Base-by-base conservation (phyloP, 2,113 vertebrate genomes). In the Stigmatopora nigra region DNA sequence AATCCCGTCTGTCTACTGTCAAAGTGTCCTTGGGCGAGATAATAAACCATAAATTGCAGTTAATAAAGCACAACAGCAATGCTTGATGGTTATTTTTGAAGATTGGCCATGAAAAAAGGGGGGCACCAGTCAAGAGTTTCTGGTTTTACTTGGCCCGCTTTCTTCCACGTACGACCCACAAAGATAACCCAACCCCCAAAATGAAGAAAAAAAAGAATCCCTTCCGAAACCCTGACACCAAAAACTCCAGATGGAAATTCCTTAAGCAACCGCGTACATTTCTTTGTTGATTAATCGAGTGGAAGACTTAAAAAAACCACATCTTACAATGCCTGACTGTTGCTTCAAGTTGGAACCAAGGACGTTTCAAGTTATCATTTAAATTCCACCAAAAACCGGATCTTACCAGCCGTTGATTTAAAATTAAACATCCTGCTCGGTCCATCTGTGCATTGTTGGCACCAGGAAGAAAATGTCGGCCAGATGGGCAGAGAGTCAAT, bases 161-260 rank as follows among this genome's bases (percentile, higher is more conserved):
- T 2, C 5, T 31, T 55, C 52, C 25, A 14, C 12, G 6, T 31
- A 10, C 6, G 5, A 55, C 25, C 53, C 53, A 55, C 53, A 55
- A 4, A 31, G 13, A 55, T 10, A 31, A 31, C 51, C 19, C 19
- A 22, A 22, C 7, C 19, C n/a, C 19, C 14, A 25, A 12, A 15
- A 22, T n/a, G 20, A 12, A 55, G 5, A 20, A 52, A 52, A 52
- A 52, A 52, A 13, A 20, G n/a, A 12, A 3, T 5, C n/a, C 20
- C 48, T 55, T 25, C 22, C 25, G 20, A 53, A 53, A 48, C 48
- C 20, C 12, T 67, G 25, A 59, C 17, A 67, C 6, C 38, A 31
- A 31, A 46, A 47, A 35, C 20, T 16, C 31, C 7, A 36, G 12
- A 59, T 44, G 58, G 66, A 68, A 68, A 68, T 61, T 25, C 57